Evolutionary conservation across 2,888 invertebrate species (phyloP), one percentile per base, ranked within the genome.

Genomic region (Acleris emargana): DNA sequence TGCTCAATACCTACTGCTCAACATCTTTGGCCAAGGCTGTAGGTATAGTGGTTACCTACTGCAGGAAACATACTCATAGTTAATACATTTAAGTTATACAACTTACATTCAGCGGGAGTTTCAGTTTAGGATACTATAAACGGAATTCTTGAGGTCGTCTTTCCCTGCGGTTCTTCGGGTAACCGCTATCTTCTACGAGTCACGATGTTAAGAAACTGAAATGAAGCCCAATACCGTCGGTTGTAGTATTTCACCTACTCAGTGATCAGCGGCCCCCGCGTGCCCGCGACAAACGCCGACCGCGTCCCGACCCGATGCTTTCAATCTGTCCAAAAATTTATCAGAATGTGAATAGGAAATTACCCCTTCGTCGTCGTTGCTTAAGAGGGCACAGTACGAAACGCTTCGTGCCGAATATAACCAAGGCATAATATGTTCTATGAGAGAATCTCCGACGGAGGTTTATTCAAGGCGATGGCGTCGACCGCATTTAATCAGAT

Each of bases 251-350:
- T 4, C 22, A 28, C 2, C 0, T 28, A 32, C 9, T 32, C 2
- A 28, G 32, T 32, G 32, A 32, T 32, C 32, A 32, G 32, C 32
- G 0, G 1, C 25, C 25, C 7, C 25, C 9, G 9, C 9, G 25
- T 25, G 25, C 66, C 67, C 60, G 54, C 58, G 60, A 52, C 53
- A 32, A 32, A 32, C 9, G 32, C n/a, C 64, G 47, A 58, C 55
- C 68, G 1, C 25, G 25, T 25, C 3, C 64, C 73, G 70, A 78
- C 73, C 75, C 73, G 72, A 74, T 77, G 76, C 75, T 77, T 80
- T 75, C 77, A 76, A 80, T 79, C 80, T 81, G 71, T 76, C 72
- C 69, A 71, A 62, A 75, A 74, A 75, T 75, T 78, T 74, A 80
- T 79, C 75, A 75, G 74, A 7, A 76, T 77, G 77, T 75, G 74